These are phyloP conservation scores for Masticophis lateralis DNA, from an alignment of 2,797 vertebrate species.

Conservation along the genomic window DNA sequence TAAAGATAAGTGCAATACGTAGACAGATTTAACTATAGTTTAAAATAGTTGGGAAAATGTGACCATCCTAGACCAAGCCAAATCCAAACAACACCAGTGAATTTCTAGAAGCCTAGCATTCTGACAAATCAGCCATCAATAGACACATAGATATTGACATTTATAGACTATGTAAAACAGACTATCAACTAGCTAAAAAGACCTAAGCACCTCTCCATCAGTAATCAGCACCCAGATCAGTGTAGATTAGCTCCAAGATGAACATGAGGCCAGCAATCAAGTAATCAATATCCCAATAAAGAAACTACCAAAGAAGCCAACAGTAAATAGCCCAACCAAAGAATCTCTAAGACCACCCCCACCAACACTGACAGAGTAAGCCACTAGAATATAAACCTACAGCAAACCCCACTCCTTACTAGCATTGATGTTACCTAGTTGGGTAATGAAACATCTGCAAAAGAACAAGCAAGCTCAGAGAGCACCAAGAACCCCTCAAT, in stretches of 20 bases:
- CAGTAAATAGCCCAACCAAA: neutral
- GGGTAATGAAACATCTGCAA: neutral
- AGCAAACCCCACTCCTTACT: neutral
- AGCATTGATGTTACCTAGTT: neutral
- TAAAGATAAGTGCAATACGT: neutral
- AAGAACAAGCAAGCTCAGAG: neutral
- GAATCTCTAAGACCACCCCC: neutral
- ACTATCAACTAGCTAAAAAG: neutral
- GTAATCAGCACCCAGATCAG: neutral
- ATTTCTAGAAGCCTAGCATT: neutral
- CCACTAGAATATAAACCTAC: no score
- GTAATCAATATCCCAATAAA: neutral
- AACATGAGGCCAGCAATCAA: neutral
- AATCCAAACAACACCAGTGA: neutral
- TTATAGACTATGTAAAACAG: neutral
- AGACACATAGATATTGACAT: neutral
- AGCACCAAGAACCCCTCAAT: neutral
- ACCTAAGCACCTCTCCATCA: neutral
- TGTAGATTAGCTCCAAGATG: neutral
- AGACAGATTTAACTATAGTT: neutral
- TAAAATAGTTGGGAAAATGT: neutral
- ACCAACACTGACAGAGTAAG: neutral
- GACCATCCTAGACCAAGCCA: neutral
- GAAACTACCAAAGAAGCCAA: neutral
- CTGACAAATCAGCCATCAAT: neutral